Percentiles rank a stretch among this genome's conserved stretches.
Conservation (phyloP, 2,113 vertebrate genomes). For the Salminus brasiliensis region DNA sequence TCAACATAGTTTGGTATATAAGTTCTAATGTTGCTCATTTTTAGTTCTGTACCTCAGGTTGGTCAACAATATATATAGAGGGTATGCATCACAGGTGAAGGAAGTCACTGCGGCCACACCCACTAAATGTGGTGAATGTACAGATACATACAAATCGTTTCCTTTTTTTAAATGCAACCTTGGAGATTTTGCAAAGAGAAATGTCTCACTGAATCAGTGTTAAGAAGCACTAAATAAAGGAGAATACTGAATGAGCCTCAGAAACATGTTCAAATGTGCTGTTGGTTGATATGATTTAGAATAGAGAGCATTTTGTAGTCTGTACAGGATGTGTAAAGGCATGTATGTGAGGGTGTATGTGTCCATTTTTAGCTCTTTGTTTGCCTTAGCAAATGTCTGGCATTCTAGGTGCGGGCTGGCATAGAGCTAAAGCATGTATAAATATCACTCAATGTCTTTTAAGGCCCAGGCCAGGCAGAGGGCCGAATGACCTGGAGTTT, state of each 20-base stretch:
- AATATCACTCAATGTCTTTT: no score
- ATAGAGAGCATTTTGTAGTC: neutral
- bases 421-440: no score
- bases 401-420: constrained; percentile 59
- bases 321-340: neutral
- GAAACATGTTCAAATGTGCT: neutral
- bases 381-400: constrained; percentile 53
- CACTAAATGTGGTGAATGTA: no score
- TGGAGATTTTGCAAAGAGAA: neutral
- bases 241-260: neutral
- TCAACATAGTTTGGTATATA: no score
- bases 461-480: constrained; percentile 52
- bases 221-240: neutral
- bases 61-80: no score
- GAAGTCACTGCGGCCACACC: no score
- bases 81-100: no score
- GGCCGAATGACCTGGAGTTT: no score
- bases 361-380: neutral
- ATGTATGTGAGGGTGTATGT: neutral
- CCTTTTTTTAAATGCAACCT: neutral
- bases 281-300: neutral
- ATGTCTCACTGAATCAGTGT: neutral
- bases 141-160: neutral
- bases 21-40: no score
- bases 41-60: no score